Base-by-base conservation (phyloP, 1,140 invertebrate genomes). In the Zelostemma sp. region DNA sequence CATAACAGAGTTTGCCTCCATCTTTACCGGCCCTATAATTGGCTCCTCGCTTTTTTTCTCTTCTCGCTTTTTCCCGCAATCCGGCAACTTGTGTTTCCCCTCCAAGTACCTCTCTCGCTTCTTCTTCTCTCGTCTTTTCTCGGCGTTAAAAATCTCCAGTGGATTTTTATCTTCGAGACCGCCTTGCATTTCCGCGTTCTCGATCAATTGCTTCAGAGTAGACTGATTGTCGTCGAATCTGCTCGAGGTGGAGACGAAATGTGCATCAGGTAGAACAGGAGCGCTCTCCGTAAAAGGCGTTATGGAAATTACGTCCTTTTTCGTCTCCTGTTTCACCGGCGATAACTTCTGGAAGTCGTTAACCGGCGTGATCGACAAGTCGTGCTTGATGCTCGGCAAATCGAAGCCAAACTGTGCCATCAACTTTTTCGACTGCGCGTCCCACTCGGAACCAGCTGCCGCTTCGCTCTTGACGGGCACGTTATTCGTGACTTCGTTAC, bases 231-330 rank as follows among this genome's bases (percentile, higher is more conserved):
- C 28, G 35, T 48, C 1, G 67, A 38, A 38, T 14, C 11, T 11
- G 9, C 9, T 11, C 35, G 35, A 38, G 2, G 35, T 38, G 35
- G 35, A 68, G 4, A 69, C 56, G n/a, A 69, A 73, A 15, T 67
- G 59, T 25, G 47, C 47, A 1, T 70, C 67, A 1, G 38, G 33
- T 3, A 53, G 15, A 8, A n/a, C 14, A 1, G 28, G 9, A 0
- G 14, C 25, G 0, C 63, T 48, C 2, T 74, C 64, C 18, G 43
- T 68, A 33, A 61, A 68, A 1, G 82, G 74, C 12, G 81, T 85
- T 19, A 85, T 85, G 14, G 81, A 85, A 18, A 83, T 76, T 31
- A 81, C 69, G 46, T 85, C 82, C 40, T 83, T 85, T 18, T 80
- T 82, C 21, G 68, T 46, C 21, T 85, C 82, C 1, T 56, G 18